These are phyloP conservation scores for Coptotermes formosanus DNA, from an alignment of 1,140 invertebrate species.

Conservation along the genomic window DNA sequence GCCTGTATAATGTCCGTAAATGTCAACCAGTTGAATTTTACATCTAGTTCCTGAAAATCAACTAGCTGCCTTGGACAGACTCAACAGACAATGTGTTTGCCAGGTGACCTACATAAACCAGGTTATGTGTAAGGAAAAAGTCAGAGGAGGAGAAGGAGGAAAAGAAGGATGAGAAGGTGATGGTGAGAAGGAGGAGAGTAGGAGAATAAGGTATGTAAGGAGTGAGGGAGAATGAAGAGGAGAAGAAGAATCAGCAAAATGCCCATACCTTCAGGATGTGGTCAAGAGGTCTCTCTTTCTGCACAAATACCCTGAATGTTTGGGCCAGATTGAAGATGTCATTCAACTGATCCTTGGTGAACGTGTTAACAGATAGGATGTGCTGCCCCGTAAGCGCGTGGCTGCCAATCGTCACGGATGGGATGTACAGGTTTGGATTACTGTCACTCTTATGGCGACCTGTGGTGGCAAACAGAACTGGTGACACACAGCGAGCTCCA, in stretches of 20 bases:
- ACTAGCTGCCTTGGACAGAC: too few relatives aligned
- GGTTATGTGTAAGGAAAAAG: background rate
- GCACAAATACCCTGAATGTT: slow-evolving; percentile 75
- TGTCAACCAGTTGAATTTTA: too few relatives aligned
- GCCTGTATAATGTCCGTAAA: too few relatives aligned
- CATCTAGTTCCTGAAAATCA: too few relatives aligned
- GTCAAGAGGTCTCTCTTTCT: slow-evolving; percentile 80
- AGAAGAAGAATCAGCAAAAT: too few relatives aligned
- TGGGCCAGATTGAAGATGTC: slow-evolving; percentile 94
- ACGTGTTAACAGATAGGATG: slow-evolving; percentile 81
- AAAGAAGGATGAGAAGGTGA: background rate
- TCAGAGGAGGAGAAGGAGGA: background rate
- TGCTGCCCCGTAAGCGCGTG: slow-evolving; percentile 73
- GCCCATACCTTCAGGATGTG: slow-evolving; percentile 72
- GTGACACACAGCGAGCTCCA: background rate
- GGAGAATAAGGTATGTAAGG: background rate
- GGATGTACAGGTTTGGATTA: slow-evolving; percentile 40
- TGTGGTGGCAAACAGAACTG: background rate
- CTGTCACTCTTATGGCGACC: slow-evolving; percentile 43
- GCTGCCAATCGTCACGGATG: slow-evolving; percentile 36
- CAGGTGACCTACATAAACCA: background rate
- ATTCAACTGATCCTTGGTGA: slow-evolving; percentile 88
- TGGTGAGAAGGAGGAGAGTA: background rate
- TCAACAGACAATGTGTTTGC: too few relatives aligned
- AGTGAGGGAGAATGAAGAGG: background rate